Base-by-base conservation (phyloP, 1,140 invertebrate genomes). In the Liolophura sinensis region DNA sequence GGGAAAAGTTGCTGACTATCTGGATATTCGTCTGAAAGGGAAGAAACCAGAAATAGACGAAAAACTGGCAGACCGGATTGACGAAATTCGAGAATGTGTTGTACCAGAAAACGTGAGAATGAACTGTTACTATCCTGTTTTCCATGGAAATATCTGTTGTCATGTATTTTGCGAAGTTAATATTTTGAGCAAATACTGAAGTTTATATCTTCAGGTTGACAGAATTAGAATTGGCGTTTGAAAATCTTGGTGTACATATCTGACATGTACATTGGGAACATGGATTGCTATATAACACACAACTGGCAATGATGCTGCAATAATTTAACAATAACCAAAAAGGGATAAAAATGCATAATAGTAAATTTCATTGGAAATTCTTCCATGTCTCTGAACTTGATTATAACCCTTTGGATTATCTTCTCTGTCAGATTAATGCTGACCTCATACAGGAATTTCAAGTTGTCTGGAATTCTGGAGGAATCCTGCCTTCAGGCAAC, bases 401-500 rank as follows among this genome's bases (percentile, higher is more conserved):
- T 40, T 9, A 3, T 9, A 40, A 40, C 31, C n/a, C n/a, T 40
- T 40, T 40, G 3, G 31, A 40, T 40, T 40, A 9, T 40, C 3
- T 40, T 40, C 31, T 40, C 31, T 40, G 3, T 40, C 31, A 40
- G 31, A 40, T 40, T 40, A 9, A 40, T 9, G 31, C 31, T 3
- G 31, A 40, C 31, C 31, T 40, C 75, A 89, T 90, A 16, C 84
- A 90, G 67, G 86, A 90, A 71, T 89, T 90, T 25, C 85, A 91
- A 66, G 84, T 89, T 20, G 86, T 86, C 64, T 89, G 87, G 85
- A 80, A 83, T n/a, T 82, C 86, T 60, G 85, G 85, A 31, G 88
- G 88, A 3, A 69, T 89, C 31, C 82, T 84, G 65, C 70, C 82
- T 6, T 76, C 83, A 40, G 78, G 83, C 1, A 63, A 74, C 47